Base-by-base conservation (phyloP, 2,797 vertebrate genomes). In the Enteromius unitaeniatus region DNA sequence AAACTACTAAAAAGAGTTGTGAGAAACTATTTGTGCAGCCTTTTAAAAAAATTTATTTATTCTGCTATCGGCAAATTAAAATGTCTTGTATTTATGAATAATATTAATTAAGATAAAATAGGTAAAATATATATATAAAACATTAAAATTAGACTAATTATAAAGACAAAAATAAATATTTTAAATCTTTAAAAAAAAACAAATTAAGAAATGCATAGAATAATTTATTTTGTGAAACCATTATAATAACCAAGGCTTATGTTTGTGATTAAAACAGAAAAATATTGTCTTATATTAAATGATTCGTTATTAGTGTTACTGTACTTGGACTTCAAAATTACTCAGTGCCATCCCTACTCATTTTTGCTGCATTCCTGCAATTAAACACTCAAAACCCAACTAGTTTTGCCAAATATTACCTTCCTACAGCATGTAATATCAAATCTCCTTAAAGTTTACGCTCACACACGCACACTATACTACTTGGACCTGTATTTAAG, bases 401-500 rank as follows among this genome's bases (percentile, higher is more conserved):
- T 37, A 53, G 64, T 75, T 40, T 58, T 80, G 26, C 60, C 64
- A 60, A 26, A 80, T 51, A 72, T 82, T 1, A 69, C 67, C 60
- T 73, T 34, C 80, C 86, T 31, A 69, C 65, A 78, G 37, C 68
- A 65, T 51, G 69, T 78, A 64, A 64, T 11, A 10, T 78, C 6
- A 64, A 62, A 45, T 77, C 15, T 23, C 62, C 49, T 75, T 40
- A 6, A 42, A 42, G 19, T 19, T 8, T 11, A 70, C 11, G 79
- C n/a, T 70, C 9, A 13, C 8, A n/a, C 40, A 19, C 42, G 72
- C 62, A 21, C 72, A 42, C 14, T 67, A 21, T 53, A 31, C 28
- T 77, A 79, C 67, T 51, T 37, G 17, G 53, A 86, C 74, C 45
- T 64, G 65, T 87, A 69, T 74, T 28, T 23, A 73, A 64, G 42